These are phyloP conservation scores for Chlamydotis undulata DNA, from an alignment of 2,113 vertebrate species.

Conservation along the genomic window DNA sequence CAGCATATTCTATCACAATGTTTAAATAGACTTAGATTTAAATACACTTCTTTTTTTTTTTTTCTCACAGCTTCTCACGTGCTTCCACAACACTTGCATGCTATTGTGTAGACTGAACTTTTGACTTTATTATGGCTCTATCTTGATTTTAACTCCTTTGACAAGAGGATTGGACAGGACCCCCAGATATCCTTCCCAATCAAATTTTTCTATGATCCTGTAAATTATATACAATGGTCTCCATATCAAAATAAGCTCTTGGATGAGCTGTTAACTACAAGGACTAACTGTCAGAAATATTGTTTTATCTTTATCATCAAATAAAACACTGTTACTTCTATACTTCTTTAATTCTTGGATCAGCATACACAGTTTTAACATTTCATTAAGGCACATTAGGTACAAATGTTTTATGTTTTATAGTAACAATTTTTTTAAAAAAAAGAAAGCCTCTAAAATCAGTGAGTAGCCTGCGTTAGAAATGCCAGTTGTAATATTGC, in stretches of 20 bases:
- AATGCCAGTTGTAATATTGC: not conserved
- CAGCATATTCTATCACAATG: not conserved
- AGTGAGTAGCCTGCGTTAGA: not conserved
- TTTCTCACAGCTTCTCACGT: not conserved
- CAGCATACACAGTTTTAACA: not conserved
- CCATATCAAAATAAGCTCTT: not conserved
- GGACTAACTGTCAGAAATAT: not conserved
- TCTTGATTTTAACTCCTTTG: not conserved
- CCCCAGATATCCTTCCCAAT: not conserved
- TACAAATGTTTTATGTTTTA: not conserved
- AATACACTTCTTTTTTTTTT: not conserved
- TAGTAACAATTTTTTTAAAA: too few species aligned
- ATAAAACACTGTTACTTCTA: not conserved
- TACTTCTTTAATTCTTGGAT: not conserved
- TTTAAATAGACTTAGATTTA: not conserved
- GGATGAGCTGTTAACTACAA: not conserved
- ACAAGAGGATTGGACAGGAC: not conserved
- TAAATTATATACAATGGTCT: not conserved
- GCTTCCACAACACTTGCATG: not conserved
- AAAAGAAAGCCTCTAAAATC: not conserved
- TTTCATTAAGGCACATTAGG: not conserved
- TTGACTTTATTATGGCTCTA: not conserved
- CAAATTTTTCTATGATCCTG: not conserved
- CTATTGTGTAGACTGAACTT: not conserved
- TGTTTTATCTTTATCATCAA: not conserved